Evolutionary conservation across 2,113 vertebrate species (phyloP).

Genomic region (crab-eating macaque (Macaca fascicularis)): T2T-MFA8v1.1 NC_088375.1:152144501-152145000

Average conservation of each 20-base stretch:
- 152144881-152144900: neutral
- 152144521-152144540: neutral
- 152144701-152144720: neutral
- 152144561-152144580: neutral
- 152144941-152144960: slow-evolving; percentile 15
- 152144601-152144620: neutral
- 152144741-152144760: neutral
- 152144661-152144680: neutral
- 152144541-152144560: neutral
- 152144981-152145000: neutral
- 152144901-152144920: neutral
- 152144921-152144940: neutral
- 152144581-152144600: neutral
- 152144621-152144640: neutral
- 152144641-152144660: neutral
- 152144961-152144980: neutral
- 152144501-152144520: neutral
- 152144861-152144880: neutral
- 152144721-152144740: neutral
- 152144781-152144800: neutral
- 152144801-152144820: neutral
- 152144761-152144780: neutral
- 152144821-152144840: neutral
- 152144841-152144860: neutral
- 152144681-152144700: neutral